Evolutionary conservation across 2,888 invertebrate genomes (phyloP).

Genomic region (Polydesmus complanatus): DNA sequence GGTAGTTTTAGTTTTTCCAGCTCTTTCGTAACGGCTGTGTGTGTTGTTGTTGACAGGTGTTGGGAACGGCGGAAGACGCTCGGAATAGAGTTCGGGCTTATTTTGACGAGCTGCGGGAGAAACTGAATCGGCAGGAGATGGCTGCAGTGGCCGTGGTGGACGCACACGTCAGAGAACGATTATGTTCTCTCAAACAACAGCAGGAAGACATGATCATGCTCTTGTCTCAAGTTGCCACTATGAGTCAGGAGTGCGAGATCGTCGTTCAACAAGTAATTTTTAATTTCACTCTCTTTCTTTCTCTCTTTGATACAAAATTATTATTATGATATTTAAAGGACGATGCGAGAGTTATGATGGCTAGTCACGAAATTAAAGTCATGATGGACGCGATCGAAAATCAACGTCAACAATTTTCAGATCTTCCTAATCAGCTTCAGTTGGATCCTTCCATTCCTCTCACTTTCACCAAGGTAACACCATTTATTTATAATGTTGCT

Average conservation of each 20-base stretch:
- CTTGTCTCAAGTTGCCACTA: slow-evolving; percentile 39
- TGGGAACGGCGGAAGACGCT: slow-evolving; percentile 35
- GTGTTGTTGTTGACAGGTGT: slow-evolving; percentile 21
- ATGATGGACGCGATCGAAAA: slow-evolving; percentile 39
- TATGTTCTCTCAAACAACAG: slow-evolving; percentile 39
- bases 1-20: slow-evolving; percentile 2
- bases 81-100: slow-evolving; percentile 37
- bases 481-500: slow-evolving; percentile 1
- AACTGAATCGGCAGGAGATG: slow-evolving; percentile 39
- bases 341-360: slow-evolving; percentile 38
- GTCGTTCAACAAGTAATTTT: slow-evolving; percentile 34
- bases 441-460: slow-evolving; percentile 43
- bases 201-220: slow-evolving; percentile 41
- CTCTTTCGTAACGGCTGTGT: too few species aligned
- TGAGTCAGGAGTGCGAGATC: slow-evolving; percentile 41
- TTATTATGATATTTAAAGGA: slow-evolving; percentile 28
- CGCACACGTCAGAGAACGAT: slow-evolving; percentile 40
- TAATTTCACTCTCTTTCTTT: neutral
- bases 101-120: slow-evolving; percentile 39
- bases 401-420: slow-evolving; percentile 41
- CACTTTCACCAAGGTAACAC: slow-evolving; percentile 42
- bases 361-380: slow-evolving; percentile 37
- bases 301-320: neutral
- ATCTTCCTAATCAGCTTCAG: slow-evolving; percentile 39
- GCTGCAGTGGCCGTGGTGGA: slow-evolving; percentile 42